phyloP scores from a whole-genome alignment of 2,797 vertebrate genomes.

The Vireo griseus region DNA sequence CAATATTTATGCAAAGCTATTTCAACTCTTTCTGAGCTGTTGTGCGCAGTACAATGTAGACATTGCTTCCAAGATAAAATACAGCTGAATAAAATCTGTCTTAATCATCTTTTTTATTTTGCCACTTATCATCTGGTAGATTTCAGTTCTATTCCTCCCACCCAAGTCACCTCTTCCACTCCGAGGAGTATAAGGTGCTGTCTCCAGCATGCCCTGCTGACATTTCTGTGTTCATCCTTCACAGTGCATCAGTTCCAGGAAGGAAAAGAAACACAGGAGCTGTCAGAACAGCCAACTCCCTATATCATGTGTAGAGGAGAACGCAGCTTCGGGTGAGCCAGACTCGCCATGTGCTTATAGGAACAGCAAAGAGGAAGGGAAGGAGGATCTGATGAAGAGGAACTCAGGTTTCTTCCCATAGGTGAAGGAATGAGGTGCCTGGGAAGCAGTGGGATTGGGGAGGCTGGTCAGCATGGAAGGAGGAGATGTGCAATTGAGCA shows the following conservation, averaged over 20 bases:
- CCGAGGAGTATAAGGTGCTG: not conserved
- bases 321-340: accelerated
- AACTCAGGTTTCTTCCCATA: not conserved
- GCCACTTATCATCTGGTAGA: not conserved
- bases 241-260: not conserved
- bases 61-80: not conserved
- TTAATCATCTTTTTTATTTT: not conserved
- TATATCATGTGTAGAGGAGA: not conserved
- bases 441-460: not conserved
- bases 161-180: not conserved
- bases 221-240: not conserved
- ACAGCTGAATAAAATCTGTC: not conserved
- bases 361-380: not conserved
- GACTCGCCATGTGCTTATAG: accelerated
- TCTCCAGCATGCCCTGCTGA: not conserved
- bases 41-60: not conserved
- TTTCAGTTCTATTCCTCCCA: not conserved
- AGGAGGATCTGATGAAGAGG: not conserved
- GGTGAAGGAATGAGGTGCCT: not conserved
- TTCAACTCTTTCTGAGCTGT: not conserved
- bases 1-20: slow-evolving; percentile 42
- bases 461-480: not conserved
- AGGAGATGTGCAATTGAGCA: not conserved
- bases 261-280: not conserved
- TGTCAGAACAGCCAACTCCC: not conserved